These are phyloP conservation scores for Catostylus mosaicus DNA, from an alignment of 30 jellyfish, hydroid and myxozoan species.

Conservation along the genomic window DNA sequence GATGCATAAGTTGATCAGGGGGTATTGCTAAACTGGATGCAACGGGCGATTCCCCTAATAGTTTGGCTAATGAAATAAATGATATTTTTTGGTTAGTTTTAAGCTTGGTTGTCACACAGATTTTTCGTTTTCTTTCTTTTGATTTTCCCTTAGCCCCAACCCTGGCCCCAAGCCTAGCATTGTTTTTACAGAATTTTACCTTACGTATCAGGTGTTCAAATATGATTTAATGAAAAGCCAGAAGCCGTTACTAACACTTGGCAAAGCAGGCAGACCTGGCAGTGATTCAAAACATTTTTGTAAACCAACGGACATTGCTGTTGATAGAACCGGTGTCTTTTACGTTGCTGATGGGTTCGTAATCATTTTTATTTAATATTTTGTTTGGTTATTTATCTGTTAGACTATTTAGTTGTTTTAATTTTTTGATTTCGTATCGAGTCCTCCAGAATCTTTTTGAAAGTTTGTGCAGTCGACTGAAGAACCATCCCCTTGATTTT, in stretches of 20 bases:
- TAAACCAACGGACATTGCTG: constrained; percentile 99
- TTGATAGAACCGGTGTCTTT: constrained; percentile 80
- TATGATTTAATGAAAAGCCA: constrained; percentile 49
- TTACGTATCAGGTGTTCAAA: constrained; percentile 78
- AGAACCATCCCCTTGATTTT: no score
- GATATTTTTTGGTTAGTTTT: neutral
- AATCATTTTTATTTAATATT: neutral
- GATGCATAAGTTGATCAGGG: no score
- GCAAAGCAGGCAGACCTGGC: constrained; percentile 83
- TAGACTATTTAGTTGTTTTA: neutral
- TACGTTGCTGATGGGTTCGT: constrained; percentile 98
- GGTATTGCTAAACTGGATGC: no score
- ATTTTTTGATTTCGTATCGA: neutral
- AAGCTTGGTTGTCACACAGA: neutral
- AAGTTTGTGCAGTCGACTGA: neutral
- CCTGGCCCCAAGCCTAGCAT: neutral
- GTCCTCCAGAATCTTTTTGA: neutral
- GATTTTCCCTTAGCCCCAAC: neutral
- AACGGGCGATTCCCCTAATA: no score
- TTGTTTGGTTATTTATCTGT: neutral
- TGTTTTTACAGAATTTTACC: no score
- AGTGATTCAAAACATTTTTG: constrained; percentile 84
- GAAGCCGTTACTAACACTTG: constrained; percentile 74
- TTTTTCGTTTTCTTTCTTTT: neutral
- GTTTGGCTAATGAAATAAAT: no score